A percentile compares a stretch with the other conserved stretches of the same genome.
phyloP scores from a whole-genome alignment of 1,140 invertebrate species.

The Solenopsis invicta region DNA sequence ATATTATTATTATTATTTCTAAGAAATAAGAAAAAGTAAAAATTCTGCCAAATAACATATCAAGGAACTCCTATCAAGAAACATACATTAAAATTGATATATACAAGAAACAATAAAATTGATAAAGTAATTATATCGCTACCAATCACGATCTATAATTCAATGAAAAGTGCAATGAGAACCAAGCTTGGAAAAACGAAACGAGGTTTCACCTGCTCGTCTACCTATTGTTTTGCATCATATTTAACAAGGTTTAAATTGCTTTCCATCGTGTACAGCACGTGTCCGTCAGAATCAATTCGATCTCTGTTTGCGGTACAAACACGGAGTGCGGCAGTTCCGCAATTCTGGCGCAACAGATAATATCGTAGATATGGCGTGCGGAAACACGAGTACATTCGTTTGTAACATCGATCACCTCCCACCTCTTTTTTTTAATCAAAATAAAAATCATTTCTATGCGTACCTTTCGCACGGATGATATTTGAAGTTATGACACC shows the following conservation, averaged over 20 bases:
- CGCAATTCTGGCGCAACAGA: conserved; percentile 56
- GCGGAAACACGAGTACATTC: conserved; percentile 36
- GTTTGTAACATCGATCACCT: conserved; percentile 42
- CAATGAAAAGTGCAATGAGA: not conserved
- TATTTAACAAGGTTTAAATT: conserved; percentile 60
- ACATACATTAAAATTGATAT: not conserved
- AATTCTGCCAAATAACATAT: not conserved
- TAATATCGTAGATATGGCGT: conserved; percentile 46
- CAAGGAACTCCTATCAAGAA: not conserved
- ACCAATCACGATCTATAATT: not conserved
- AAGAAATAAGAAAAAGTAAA: not conserved
- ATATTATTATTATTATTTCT: not conserved
- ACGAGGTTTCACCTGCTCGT: conserved; percentile 18
- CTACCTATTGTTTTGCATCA: conserved; percentile 25
- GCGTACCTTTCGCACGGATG: not conserved
- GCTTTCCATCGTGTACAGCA: conserved; percentile 50
- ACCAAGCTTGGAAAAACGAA: conserved; percentile 24
- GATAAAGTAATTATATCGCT: not conserved
- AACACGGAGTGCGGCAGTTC: conserved; percentile 34
- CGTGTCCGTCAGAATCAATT: conserved; percentile 49
- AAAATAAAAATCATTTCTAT: conserved; percentile 49
- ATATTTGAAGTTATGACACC: conserved; percentile 36
- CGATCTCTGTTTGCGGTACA: conserved; percentile 59
- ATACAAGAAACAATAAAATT: not conserved
- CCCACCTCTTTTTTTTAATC: conserved; percentile 1